phyloP scores from a whole-genome alignment of 2,113 vertebrate species.

The Porphyrio hochstetteri region DNA sequence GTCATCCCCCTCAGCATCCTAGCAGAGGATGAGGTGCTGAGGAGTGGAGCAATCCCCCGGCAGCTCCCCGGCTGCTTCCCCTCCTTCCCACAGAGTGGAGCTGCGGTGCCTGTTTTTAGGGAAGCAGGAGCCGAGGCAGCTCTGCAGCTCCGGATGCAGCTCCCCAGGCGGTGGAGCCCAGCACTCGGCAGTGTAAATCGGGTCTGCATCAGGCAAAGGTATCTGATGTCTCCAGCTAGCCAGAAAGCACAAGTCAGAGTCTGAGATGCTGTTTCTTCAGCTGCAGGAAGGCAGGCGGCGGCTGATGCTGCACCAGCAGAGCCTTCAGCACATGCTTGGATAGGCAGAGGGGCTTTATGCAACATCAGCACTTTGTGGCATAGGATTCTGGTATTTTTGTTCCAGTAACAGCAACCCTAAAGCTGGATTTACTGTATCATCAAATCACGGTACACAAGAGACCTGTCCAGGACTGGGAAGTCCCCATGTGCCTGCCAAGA shows the following conservation, averaged over 20 bases:
- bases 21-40: neutral
- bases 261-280: neutral
- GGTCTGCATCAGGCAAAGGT: neutral
- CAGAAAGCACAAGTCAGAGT: neutral
- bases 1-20: neutral
- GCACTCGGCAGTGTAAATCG: neutral
- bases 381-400: neutral
- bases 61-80: neutral
- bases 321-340: neutral
- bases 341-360: neutral
- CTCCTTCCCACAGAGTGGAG: slow-evolving; percentile 39
- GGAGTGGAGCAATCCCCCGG: fast-evolving
- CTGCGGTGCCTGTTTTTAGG: neutral
- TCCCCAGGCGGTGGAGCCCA: neutral
- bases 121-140: neutral
- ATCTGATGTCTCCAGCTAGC: neutral
- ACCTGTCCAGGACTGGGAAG: neutral
- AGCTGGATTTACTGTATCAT: neutral
- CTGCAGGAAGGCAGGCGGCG: neutral
- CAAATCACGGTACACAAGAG: neutral
- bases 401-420: neutral
- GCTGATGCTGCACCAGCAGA: neutral
- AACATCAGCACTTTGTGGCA: neutral
- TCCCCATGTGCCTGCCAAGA: neutral
- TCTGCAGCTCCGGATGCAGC: neutral